phyloP scores from a whole-genome alignment of 2,113 vertebrate genomes.

The Xyliphius kryptos region DNA sequence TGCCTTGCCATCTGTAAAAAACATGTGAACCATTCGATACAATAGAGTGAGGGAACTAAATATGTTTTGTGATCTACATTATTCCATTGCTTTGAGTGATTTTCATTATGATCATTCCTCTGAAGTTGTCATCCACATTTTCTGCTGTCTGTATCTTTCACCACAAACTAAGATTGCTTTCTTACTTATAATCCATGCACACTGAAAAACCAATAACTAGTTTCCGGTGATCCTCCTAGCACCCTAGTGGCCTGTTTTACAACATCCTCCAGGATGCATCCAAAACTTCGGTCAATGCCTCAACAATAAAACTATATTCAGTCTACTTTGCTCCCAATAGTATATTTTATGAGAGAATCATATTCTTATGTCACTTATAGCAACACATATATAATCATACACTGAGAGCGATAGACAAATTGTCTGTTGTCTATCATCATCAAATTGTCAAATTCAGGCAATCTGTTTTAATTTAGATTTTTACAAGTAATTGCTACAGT shows the following conservation, averaged over 20 bases:
- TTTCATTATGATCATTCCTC: constrained; percentile 13
- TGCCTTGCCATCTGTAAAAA: no score
- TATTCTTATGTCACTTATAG: no score
- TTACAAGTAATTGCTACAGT: constrained; percentile 31
- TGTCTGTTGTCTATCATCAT: no score
- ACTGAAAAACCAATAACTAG: constrained; percentile 50
- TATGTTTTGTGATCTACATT: no score
- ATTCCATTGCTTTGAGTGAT: constrained; percentile 12
- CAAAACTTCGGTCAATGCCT: constrained; percentile 37
- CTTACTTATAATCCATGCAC: constrained; percentile 44
- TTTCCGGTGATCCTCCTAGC: constrained; percentile 28
- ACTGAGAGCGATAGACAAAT: no score
- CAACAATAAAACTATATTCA: no score
- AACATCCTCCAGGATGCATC: constrained; percentile 50
- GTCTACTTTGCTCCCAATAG: no score
- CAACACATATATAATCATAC: no score
- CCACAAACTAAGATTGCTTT: constrained; percentile 45
- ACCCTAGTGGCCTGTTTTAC: constrained; percentile 34
- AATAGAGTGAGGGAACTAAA: no score
- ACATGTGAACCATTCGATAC: no score
- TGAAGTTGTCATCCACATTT: constrained; percentile 18
- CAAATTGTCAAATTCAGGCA: not conserved
- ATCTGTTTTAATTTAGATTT: constrained; percentile 20
- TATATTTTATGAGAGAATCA: no score
- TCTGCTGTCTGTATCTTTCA: constrained; percentile 35